Evolutionary conservation across 2,797 vertebrate species (phyloP).

Genomic region (Gymnoscopelus microlampas): DNA sequence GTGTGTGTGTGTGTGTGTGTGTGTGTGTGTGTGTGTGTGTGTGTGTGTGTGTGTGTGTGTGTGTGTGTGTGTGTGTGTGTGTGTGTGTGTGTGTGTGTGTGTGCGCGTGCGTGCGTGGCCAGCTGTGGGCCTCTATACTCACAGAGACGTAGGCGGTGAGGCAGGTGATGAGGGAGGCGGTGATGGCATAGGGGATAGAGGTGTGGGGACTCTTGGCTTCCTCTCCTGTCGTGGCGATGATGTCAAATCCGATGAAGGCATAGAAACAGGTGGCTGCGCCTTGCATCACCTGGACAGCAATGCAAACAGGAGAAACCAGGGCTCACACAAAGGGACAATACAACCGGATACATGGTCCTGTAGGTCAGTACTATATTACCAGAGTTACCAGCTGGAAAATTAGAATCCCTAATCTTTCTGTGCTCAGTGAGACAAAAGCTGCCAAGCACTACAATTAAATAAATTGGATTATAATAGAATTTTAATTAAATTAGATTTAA

Average conservation of each 20-base stretch:
- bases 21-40: too few relatives aligned
- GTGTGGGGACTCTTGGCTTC: conserved; percentile 98
- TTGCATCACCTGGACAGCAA: conserved; percentile 89
- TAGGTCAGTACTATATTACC: too few relatives aligned
- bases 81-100: too few relatives aligned
- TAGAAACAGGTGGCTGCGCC: conserved; percentile 98
- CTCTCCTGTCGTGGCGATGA: conserved; percentile 98
- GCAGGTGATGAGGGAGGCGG: conserved; percentile 94
- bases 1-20: too few relatives aligned
- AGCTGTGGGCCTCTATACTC: conserved; percentile 69
- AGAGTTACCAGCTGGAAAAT: too few relatives aligned
- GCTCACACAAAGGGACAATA: not conserved
- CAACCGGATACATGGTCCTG: not conserved
- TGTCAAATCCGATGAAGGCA: conserved; percentile 97
- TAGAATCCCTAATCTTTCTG: too few relatives aligned
- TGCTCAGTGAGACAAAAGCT: not conserved
- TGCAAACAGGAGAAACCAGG: not conserved
- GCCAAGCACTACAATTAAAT: not conserved
- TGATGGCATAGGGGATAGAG: conserved; percentile 97
- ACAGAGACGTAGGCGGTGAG: conserved; percentile 98
- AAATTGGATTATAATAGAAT: too few relatives aligned
- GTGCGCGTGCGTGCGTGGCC: not conserved
- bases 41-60: not conserved
- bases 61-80: too few relatives aligned
- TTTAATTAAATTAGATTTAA: not conserved